Evolutionary conservation across 2,888 invertebrate species (phyloP).

Genomic region (Latrodectus hesperus): DNA sequence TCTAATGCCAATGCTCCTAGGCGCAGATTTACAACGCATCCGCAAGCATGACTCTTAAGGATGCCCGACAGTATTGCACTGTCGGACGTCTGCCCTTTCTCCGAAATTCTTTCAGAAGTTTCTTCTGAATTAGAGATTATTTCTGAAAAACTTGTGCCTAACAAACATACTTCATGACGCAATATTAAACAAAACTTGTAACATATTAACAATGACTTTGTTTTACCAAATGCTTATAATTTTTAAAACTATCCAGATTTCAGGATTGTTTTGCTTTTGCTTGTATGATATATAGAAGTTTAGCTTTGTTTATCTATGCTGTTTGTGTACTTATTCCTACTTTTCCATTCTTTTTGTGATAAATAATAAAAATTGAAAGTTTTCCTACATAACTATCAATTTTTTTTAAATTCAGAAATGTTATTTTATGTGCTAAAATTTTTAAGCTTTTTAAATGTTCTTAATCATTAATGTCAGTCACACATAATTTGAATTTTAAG

Average conservation of each 20-base stretch:
- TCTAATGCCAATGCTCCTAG: conserved; percentile 23
- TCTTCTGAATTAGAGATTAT: conserved; percentile 48
- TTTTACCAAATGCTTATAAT: too few relatives aligned
- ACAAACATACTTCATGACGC: not conserved
- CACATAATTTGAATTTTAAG: too few relatives aligned
- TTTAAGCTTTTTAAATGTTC: too few relatives aligned
- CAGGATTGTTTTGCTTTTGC: too few relatives aligned
- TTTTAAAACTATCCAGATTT: not conserved
- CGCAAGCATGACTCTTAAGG: conserved; percentile 62
- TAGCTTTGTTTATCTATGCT: not conserved
- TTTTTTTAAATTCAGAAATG: too few relatives aligned
- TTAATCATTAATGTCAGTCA: too few relatives aligned
- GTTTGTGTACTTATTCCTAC: not conserved
- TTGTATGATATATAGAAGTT: not conserved
- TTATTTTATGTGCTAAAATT: too few relatives aligned
- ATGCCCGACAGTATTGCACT: conserved; percentile 47
- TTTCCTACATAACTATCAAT: too few relatives aligned
- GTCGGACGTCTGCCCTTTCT: conserved; percentile 61
- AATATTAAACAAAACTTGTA: not conserved
- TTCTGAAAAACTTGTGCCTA: conserved; percentile 47
- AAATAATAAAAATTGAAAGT: too few relatives aligned
- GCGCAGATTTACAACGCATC: conserved; percentile 27
- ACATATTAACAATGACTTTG: too few relatives aligned
- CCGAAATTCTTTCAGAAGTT: conserved; percentile 33
- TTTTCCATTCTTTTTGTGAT: too few relatives aligned